Evolutionary conservation across 2,113 vertebrate species (phyloP), one percentile per base, ranked within the genome.

Genomic region (Azemiops feae): DNA sequence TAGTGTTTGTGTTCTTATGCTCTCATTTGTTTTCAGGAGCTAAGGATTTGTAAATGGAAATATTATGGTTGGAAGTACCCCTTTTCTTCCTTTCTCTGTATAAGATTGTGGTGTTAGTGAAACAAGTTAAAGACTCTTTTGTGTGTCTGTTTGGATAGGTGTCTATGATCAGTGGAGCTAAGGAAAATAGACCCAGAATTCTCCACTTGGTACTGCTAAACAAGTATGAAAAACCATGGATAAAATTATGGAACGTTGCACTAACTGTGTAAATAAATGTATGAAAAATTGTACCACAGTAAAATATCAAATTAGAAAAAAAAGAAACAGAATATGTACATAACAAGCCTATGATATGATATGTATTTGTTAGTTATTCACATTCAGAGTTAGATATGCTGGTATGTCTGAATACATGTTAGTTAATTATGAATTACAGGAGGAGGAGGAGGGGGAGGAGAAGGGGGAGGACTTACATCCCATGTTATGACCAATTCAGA

Each of bases 401-500:
- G 45, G 7, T 43, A 95, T 91, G 64, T 58, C 30, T 81, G 89
- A 94, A 94, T 87, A 27, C 93, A 93, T 94, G 88, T 90, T 90
- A 94, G 90, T 5, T 92, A 47, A 87, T 91, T 89, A 81, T 92
- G 90, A 20, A 93, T 89, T 20, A 86, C 69, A 90, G 55, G 43
- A 39, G 45, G 90, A 93, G 25, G 74, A n/a, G 45, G 89, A 93
- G 16, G 69, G 92, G 50, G 43, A 39, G 47, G 89, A 93, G 27
- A 55, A 93, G 30, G 88, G 86, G 93, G 43, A 94, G 45, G 45
- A 99, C 99, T 99, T 98, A 99, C 99, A 97, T 99, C 99, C 99
- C 99, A 99, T 87, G 98, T 99, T 96, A 99, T 99, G 96, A 99
- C 99, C 97, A 99, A 98, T 97, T 99, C 99, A 92, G 99, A 99